Conservation (phyloP, 2,113 vertebrate species). For the Sphaerodactylus townsendi region DNA sequence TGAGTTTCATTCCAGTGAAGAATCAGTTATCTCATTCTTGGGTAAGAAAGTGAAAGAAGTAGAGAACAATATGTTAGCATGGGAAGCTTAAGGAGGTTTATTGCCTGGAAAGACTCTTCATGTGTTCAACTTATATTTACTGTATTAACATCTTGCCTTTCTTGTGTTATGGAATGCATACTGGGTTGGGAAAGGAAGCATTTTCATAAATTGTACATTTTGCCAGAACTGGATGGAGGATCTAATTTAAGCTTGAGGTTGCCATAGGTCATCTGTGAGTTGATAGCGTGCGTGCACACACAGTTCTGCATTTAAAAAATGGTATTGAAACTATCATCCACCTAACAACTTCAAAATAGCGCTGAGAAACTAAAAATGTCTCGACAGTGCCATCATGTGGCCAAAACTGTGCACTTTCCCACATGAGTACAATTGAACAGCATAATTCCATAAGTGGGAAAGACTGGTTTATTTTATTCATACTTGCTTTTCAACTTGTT, state of each 20-base stretch:
- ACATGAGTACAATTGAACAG: background rate
- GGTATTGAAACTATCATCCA: background rate
- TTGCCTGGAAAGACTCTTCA: background rate
- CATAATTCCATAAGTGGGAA: background rate
- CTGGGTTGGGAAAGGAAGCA: too few species aligned
- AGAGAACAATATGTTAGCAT: background rate
- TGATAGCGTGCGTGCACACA: too few species aligned
- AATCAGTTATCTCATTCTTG: background rate
- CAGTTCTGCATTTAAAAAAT: background rate
- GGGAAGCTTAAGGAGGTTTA: background rate
- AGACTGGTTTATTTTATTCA: background rate
- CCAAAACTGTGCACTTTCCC: accelerated
- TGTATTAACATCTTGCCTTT: too few species aligned
- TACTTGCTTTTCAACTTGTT: background rate
- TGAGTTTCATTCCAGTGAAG: background rate
- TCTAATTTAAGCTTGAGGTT: background rate
- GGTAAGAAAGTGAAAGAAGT: background rate
- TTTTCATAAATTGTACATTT: background rate
- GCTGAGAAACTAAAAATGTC: conserved; percentile 30
- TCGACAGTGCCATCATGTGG: conserved; percentile 73
- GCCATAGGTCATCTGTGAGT: too few species aligned
- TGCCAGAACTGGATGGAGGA: background rate
- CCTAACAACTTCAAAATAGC: background rate
- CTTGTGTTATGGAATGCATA: too few species aligned
- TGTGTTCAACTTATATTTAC: too few species aligned